These are phyloP conservation scores for Volucella inflata DNA, from an alignment of 2,888 invertebrate genomes.

Conservation along the genomic window DNA sequence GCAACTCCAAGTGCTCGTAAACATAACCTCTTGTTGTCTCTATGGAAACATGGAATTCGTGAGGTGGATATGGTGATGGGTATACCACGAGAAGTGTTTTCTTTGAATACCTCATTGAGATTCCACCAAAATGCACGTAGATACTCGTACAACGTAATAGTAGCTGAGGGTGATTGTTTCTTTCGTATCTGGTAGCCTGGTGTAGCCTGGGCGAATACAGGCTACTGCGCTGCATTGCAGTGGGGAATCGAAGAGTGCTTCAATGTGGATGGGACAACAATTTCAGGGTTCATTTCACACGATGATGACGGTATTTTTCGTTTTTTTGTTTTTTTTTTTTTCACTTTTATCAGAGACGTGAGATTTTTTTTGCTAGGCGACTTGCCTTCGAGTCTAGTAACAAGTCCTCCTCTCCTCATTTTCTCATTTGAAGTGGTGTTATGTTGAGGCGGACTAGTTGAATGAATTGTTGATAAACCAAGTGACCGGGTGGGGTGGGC, in stretches of 20 bases:
- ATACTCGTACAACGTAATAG: conserved; percentile 14
- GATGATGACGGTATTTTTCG: neutral
- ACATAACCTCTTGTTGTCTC: conserved; percentile 11
- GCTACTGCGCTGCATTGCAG: conserved; percentile 65
- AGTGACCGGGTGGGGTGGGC: conserved; percentile 2
- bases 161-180: conserved; percentile 60
- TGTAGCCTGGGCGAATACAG: conserved; percentile 4
- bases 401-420: conserved; percentile 6
- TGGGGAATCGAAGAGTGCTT: conserved; percentile 33
- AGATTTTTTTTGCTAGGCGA: conserved; percentile 36
- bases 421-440: conserved; percentile 36
- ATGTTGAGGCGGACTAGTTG: conserved; percentile 60
- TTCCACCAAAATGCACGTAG: conserved; percentile 32
- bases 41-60: conserved; percentile 65
- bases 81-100: conserved; percentile 50
- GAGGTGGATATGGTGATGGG: conserved; percentile 53
- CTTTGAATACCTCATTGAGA: conserved; percentile 64
- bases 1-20: conserved; percentile 18
- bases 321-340: conserved; percentile 14
- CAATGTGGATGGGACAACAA: conserved; percentile 45
- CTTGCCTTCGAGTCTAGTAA: conserved; percentile 29
- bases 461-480: conserved; percentile 62
- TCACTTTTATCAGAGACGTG: conserved; percentile 5
- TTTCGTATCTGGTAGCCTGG: conserved; percentile 60
- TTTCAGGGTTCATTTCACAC: conserved; percentile 70